Base-by-base conservation (phyloP, 2,113 vertebrate genomes). In the Platichthys flesus region DNA sequence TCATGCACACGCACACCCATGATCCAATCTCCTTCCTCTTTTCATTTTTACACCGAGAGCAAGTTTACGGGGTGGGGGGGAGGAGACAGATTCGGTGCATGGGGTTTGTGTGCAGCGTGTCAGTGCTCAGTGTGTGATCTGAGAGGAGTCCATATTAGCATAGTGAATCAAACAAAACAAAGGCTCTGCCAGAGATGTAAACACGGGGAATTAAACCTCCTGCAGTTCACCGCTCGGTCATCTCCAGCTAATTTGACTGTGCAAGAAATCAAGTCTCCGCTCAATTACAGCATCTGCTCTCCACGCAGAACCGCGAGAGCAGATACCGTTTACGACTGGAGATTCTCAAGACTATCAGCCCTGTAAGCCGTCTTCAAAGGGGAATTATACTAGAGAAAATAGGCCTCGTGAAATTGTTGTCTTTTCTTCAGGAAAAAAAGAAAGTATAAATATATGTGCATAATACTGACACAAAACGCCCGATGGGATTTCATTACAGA, bases 101-200 rank as follows among this genome's bases (percentile, higher is more conserved):
- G 35, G 35, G 2, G 61, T 67, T 42, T 78, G 67, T 84, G 77
- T 83, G 68, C 57, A 63, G 74, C 31, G 66, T 72, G 70, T 88
- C 84, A 65, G 78, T 60, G 79, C 85, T 84, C 65, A 57, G 75
- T 83, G 79, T 85, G 88, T 71, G 84, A 88, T 90, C 81, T 79
- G 76, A 85, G 73, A 82, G 87, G 75, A 84, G 82, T 70, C 82
- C 74, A 76, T 89, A 90, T 92, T 92, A 93, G 84, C 92, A 90
- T 89, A 88, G 79, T 79, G 87, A 92, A 92, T 94, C 83, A 90
- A 90, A 90, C 83, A 88, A 92, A 91, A 91, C 89, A 90, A 85
- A 91, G 59, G 68, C 88, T 84, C 71, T 84, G 78, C 76, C 89
- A 85, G 67, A 68, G 86, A 81, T 85, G 88, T 92, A 92, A 93